Evolutionary conservation across 2,113 vertebrate species (phyloP).

Genomic region (Albula goreensis): DNA sequence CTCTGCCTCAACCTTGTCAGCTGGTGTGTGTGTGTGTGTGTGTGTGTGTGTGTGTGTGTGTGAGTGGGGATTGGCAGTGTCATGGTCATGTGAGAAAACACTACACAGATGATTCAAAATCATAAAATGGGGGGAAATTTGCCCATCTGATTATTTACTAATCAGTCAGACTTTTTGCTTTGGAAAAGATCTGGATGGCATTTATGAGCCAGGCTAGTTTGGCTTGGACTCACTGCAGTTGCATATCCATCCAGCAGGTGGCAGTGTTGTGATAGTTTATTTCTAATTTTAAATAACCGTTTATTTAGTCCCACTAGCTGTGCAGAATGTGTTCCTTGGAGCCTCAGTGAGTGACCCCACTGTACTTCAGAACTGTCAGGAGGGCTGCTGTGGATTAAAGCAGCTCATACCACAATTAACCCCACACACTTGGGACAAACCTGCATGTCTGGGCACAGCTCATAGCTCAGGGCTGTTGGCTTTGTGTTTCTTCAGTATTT

Average conservation of each 20-base stretch:
- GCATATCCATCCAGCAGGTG: neutral
- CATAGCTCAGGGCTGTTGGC: no score
- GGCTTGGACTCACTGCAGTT: neutral
- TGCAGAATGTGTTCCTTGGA: neutral
- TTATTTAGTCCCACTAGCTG: neutral
- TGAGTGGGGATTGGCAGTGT: no score
- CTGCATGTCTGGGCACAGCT: no score
- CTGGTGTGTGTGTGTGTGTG: no score
- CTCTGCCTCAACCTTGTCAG: no score
- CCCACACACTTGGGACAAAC: no score
- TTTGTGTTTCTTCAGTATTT: no score
- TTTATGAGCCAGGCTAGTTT: neutral
- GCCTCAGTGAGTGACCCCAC: neutral
- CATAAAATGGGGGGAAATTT: neutral
- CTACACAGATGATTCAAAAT: neutral
- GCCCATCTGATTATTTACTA: neutral
- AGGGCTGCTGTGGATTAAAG: neutral
- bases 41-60: no score
- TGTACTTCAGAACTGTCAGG: neutral
- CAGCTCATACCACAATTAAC: neutral
- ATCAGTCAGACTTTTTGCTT: neutral
- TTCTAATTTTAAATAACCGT: neutral
- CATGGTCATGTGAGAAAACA: neutral
- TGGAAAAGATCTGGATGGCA: neutral
- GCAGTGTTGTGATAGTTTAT: neutral